phyloP scores from a whole-genome alignment of 2,797 vertebrate species.

The Enoplosus armatus region DNA sequence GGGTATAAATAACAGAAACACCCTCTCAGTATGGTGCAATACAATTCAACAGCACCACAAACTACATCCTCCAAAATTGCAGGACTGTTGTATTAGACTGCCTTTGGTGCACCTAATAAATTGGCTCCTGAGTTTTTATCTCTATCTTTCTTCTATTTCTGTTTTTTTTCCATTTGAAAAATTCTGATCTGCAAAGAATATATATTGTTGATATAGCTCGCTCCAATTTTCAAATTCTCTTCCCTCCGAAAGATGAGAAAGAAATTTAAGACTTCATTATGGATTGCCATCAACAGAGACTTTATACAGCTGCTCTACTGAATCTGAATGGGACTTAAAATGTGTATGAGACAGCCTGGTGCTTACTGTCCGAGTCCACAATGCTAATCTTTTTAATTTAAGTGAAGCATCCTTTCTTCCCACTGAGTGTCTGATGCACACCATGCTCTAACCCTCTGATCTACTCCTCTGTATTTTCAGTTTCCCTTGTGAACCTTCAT shows the following conservation, averaged over 20 bases:
- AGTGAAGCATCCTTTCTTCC: neutral
- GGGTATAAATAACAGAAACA: too few species aligned
- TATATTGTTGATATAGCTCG: neutral
- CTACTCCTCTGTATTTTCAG: neutral
- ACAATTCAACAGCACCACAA: neutral
- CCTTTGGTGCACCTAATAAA: neutral
- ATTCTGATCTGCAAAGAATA: neutral
- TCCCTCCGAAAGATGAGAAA: neutral
- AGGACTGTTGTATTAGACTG: neutral
- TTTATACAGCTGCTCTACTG: neutral
- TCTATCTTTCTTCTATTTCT: neutral
- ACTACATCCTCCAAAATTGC: neutral
- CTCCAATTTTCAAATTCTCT: constrained; percentile 5
- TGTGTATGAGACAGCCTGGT: neutral
- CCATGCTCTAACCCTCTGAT: neutral
- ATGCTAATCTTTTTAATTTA: constrained; percentile 4
- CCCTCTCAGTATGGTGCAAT: too few species aligned
- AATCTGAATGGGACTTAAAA: neutral
- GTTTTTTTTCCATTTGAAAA: neutral
- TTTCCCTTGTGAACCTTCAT: neutral
- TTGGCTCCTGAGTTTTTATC: neutral
- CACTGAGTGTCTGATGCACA: neutral
- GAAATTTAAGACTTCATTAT: neutral
- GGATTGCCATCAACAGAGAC: neutral
- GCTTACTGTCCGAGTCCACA: too few species aligned